Conservation (phyloP, 2,797 vertebrate species). For the Coregonus sp. region DNA sequence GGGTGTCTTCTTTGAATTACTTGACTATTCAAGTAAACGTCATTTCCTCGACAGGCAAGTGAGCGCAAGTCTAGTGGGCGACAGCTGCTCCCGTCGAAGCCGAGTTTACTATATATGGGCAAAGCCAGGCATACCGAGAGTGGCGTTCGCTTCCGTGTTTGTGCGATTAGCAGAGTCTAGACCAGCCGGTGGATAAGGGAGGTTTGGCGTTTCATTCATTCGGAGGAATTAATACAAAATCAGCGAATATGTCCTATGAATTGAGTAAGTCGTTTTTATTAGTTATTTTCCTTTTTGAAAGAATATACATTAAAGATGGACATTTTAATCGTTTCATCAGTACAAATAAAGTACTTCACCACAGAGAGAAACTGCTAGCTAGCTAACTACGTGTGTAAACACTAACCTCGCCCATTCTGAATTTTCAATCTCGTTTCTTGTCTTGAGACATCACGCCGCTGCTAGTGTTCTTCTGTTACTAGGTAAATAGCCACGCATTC, state of each 20-base stretch:
- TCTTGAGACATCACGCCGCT: background rate
- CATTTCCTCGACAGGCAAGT: conserved; percentile 35
- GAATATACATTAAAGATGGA: background rate
- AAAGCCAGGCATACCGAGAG: conserved; percentile 79
- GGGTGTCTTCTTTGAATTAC: conserved; percentile 4
- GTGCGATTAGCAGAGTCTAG: conserved; percentile 60
- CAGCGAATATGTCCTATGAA: conserved; percentile 81
- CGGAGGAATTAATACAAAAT: conserved; percentile 39
- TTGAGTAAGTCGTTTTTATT: conserved; percentile 81
- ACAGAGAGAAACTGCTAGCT: conserved; percentile 9
- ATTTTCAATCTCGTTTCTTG: conserved; percentile 7
- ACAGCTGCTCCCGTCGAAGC: conserved; percentile 54
- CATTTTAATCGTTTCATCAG: background rate
- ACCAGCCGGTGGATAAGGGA: conserved; percentile 46
- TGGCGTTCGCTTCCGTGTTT: conserved; percentile 84
- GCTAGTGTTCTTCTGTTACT: background rate
- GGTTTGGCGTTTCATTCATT: conserved; percentile 66
- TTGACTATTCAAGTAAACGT: conserved; percentile 29
- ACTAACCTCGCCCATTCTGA: conserved; percentile 70
- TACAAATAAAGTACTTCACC: background rate
- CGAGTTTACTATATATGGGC: conserved; percentile 96
- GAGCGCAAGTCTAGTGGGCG: conserved; percentile 34
- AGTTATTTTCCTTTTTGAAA: background rate
- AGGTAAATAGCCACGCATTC: background rate
- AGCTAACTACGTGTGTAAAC: conserved; percentile 29